Conservation (phyloP, 2,797 vertebrate species). For the Sarcoramphus papa region DNA sequence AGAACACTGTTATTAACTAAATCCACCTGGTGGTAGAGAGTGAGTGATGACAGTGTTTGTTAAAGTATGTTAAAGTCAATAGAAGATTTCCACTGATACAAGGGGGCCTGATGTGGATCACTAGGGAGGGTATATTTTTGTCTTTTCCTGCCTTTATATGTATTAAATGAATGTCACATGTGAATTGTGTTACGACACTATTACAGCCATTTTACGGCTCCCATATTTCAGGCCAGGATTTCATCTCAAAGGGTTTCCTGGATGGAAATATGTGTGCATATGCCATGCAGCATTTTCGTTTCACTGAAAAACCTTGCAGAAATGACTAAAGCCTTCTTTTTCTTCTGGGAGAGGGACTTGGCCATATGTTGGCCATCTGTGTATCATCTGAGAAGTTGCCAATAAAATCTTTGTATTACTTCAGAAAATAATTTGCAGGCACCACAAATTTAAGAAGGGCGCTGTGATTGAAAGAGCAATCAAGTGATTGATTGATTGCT, state of each 20-base stretch:
- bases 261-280: neutral
- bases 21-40: too few species aligned
- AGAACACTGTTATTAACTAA: neutral
- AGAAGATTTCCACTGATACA: neutral
- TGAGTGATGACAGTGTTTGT: neutral
- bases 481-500: neutral
- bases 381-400: neutral
- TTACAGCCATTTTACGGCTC: neutral
- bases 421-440: neutral
- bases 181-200: neutral
- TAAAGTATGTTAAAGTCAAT: neutral
- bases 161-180: neutral
- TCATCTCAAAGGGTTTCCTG: neutral
- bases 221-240: neutral
- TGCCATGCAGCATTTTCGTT: neutral
- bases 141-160: neutral
- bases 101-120: neutral
- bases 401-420: neutral
- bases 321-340: neutral
- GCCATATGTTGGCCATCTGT: neutral
- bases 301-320: neutral
- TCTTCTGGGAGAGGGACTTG: neutral
- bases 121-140: neutral
- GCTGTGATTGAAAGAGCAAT: too few species aligned
- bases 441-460: neutral